Evolutionary conservation across 2,888 invertebrate species (phyloP).

Genomic region (Heteromurus nitidus): DNA sequence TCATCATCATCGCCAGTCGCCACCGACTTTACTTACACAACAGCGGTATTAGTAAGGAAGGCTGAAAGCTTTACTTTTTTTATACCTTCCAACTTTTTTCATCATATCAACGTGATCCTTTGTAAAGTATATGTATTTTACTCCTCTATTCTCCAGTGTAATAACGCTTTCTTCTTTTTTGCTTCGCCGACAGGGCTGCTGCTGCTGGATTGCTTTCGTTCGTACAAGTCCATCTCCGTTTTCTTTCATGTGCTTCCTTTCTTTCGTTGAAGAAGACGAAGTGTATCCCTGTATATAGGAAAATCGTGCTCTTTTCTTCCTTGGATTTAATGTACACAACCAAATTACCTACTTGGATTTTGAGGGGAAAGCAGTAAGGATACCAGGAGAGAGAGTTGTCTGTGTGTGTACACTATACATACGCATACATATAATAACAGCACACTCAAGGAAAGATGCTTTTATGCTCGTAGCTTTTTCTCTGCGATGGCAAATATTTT

Average conservation of each 20-base stretch:
- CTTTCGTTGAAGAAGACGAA: not conserved
- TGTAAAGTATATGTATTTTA: not conserved
- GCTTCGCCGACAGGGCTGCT: not conserved
- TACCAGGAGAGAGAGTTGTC: constrained; percentile 9
- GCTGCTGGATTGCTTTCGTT: not conserved
- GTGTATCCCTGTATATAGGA: not conserved
- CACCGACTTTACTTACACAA: not conserved
- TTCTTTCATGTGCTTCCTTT: not conserved
- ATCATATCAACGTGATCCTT: not conserved
- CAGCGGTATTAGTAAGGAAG: too few species aligned
- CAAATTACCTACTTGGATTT: constrained; percentile 34
- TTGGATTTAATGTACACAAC: constrained; percentile 38
- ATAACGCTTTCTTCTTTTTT: not conserved
- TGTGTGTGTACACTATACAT: constrained; percentile 24
- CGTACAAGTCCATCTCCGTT: not conserved
- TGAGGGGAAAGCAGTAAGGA: not conserved
- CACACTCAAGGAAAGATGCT: not conserved
- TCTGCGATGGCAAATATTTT: constrained; percentile 48
- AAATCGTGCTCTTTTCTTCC: constrained; percentile 45
- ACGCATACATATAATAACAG: constrained; percentile 5
- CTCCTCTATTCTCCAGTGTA: not conserved
- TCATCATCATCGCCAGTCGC: not conserved
- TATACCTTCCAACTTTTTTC: not conserved
- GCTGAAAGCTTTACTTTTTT: not conserved
- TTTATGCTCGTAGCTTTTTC: constrained; percentile 34